Percentiles rank a stretch among this genome's conserved stretches.
Evolutionary conservation across 2,888 invertebrate species (phyloP).

Genomic region (Galeruca laticollis): DNA sequence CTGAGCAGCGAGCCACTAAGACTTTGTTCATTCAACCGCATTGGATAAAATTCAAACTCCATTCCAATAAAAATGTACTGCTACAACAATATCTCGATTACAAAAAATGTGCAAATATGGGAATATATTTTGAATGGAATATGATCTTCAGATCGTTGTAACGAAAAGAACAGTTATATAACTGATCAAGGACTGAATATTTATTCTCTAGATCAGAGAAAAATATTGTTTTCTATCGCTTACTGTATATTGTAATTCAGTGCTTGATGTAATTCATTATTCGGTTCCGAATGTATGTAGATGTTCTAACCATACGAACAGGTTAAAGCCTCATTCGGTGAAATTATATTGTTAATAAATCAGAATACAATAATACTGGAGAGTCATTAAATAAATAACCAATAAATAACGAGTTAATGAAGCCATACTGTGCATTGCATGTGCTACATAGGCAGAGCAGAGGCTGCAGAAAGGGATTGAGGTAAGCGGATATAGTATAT

Average conservation of each 20-base stretch:
- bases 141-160: no score
- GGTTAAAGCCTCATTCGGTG: slow-evolving; percentile 48
- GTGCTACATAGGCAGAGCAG: background rate
- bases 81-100: no score
- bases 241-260: background rate
- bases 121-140: no score
- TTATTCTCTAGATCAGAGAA: no score
- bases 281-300: background rate
- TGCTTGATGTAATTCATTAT: background rate
- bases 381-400: slow-evolving; percentile 52
- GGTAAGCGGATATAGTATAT: background rate
- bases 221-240: no score
- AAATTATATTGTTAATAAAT: slow-evolving; percentile 51
- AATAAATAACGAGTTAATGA: slow-evolving; percentile 53
- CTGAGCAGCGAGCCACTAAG: no score
- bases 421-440: slow-evolving; percentile 46
- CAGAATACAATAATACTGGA: slow-evolving; percentile 48
- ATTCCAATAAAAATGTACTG: no score
- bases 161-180: no score
- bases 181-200: no score
- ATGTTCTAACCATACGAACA: slow-evolving; percentile 38
- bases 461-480: background rate
- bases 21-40: no score
- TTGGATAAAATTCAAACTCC: no score
- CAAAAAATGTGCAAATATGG: no score